Base-by-base conservation (phyloP, 2,797 vertebrate species). In the Scolopax bukidnonensis region DNA sequence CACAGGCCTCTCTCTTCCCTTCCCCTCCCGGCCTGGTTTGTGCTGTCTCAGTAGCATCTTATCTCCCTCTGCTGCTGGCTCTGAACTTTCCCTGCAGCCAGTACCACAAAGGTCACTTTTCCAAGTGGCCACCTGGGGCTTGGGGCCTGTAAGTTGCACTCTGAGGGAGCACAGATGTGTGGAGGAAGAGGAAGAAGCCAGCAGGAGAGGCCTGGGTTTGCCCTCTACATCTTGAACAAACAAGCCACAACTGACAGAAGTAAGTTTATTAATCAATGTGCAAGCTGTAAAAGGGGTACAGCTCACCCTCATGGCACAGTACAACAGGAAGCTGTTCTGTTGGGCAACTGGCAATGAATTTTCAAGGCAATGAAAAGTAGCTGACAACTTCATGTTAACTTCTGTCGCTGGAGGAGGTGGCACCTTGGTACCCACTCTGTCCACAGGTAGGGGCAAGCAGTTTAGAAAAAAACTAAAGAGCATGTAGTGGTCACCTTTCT, bases 291-390 rank as follows among this genome's bases (percentile, higher is more conserved):
- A 19, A 14, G 3, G 23, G 38, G 32, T 11, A 33, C 24, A 32
- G 28, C 9, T 3, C 18, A 13, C 20, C 32, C 9, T 4, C 3
- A 3, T 10, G 7, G 51, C 41, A 18, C 30, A 24, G 40, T 2
- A 12, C 15, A 48, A 45, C 56, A 70, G 17, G 27, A 33, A 25
- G 12, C 25, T 21, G 8, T 8, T 3, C 4, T 8, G 5, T 16
- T 18, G 3, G 12, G 0, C 2, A 23, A 10, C 5, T 5, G 18
- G 16, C 24, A n/a, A n/a, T n/a, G n/a, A n/a, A n/a, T 33, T 63
- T 27, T 16, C 19, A 24, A 3, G 21, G 18, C 3, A 32, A 24
- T 1, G 18, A 16, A 6, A 51, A 16, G 8, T 4, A 32, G 9
- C 27, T 53, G 38, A 23, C 17, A 28, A 30, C 27, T 25, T 1